Conservation (phyloP, 30 jellyfish, hydroid and myxozoan species). For the Aurelia sp. region DNA sequence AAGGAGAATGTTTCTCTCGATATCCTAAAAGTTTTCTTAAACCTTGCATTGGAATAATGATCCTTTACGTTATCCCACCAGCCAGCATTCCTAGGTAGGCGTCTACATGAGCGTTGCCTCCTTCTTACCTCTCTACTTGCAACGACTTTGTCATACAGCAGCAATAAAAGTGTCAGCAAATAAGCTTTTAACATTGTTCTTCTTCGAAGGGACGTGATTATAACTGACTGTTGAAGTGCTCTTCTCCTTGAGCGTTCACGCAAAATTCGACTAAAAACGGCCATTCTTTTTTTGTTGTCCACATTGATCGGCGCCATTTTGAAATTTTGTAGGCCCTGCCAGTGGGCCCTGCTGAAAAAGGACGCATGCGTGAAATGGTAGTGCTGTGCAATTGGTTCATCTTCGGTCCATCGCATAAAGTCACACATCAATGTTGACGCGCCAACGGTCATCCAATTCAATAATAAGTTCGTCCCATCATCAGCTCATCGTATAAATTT, state of each 20-base stretch:
- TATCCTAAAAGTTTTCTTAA: slow-evolving; percentile 55
- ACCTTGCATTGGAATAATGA: slow-evolving; percentile 61
- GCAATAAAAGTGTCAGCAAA: slow-evolving; percentile 27
- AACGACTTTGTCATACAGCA: slow-evolving; percentile 55
- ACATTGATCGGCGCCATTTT: slow-evolving; percentile 49
- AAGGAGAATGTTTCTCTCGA: slow-evolving; percentile 60
- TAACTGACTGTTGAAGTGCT: slow-evolving; percentile 49
- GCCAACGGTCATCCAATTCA: no score
- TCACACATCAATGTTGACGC: slow-evolving; percentile 9
- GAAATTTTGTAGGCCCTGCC: no score
- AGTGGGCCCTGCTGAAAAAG: background rate
- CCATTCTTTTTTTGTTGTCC: slow-evolving; percentile 27
- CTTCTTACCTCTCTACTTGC: slow-evolving; percentile 11
- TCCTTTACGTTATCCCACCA: slow-evolving; percentile 72
- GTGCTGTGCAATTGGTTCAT: background rate
- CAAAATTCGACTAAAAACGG: slow-evolving; percentile 42
- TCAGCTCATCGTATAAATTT: no score
- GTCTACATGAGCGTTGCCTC: slow-evolving; percentile 57
- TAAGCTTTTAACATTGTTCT: slow-evolving; percentile 25
- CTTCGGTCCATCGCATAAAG: slow-evolving; percentile 15
- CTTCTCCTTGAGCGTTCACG: slow-evolving; percentile 57
- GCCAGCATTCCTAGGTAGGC: slow-evolving; percentile 59
- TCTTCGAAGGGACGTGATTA: slow-evolving; percentile 35
- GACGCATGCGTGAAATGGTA: slow-evolving; percentile 20
- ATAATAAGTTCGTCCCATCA: no score